phyloP scores from a whole-genome alignment of 1,140 invertebrate genomes.

The Ylistrum balloti region DNA sequence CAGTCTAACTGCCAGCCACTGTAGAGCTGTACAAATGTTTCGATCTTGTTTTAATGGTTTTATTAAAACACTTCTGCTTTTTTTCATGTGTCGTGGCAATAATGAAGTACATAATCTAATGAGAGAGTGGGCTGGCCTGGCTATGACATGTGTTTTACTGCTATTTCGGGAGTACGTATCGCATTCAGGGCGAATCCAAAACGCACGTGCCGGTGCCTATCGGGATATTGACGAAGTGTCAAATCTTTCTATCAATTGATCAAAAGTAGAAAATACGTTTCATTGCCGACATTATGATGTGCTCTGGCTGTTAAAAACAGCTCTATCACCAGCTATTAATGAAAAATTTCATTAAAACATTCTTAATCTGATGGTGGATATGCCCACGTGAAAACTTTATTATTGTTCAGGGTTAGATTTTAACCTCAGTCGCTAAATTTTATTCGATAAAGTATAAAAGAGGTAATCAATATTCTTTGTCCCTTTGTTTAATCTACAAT shows the following conservation, averaged over 20 bases:
- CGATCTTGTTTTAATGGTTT: conserved; percentile 27
- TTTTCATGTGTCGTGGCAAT: conserved; percentile 33
- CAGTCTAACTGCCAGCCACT: neutral
- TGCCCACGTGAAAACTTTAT: neutral
- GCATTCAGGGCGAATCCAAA: neutral
- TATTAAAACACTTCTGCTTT: conserved; percentile 40
- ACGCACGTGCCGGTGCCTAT: neutral
- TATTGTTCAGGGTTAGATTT: conserved; percentile 33
- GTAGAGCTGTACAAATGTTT: neutral
- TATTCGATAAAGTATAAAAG: conserved; percentile 30
- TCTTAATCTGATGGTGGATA: neutral
- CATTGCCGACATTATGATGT: conserved; percentile 20
- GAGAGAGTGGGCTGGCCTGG: neutral
- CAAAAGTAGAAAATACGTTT: conserved; percentile 20
- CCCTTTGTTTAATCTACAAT: conserved; percentile 29
- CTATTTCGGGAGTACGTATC: conserved; percentile 3
- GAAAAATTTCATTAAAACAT: conserved; percentile 24
- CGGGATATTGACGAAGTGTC: conserved; percentile 31
- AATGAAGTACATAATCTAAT: neutral
- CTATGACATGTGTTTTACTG: neutral
- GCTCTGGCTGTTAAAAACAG: neutral
- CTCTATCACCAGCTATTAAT: conserved; percentile 24
- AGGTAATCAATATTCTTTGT: conserved; percentile 29
- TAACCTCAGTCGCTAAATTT: conserved; percentile 4
- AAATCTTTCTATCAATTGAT: conserved; percentile 18